These are phyloP conservation scores for Syngnathus scovelli DNA, from an alignment of 2,113 vertebrate genomes.

Conservation along the genomic window DNA sequence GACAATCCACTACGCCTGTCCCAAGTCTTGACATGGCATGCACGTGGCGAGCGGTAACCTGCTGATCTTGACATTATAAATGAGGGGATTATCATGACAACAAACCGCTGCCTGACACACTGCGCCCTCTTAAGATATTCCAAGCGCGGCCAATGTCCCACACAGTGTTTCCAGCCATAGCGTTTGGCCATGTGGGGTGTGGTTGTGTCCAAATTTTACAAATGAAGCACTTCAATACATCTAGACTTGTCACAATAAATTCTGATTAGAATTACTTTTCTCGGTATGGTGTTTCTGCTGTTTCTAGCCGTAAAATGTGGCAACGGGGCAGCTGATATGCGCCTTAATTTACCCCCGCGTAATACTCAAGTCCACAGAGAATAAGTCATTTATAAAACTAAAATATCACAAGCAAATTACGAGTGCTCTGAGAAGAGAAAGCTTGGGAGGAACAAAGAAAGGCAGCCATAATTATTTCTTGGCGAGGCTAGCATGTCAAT, in stretches of 20 bases:
- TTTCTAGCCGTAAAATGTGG: slow-evolving; percentile 41
- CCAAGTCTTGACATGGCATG: slow-evolving; percentile 65
- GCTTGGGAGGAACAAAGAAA: slow-evolving; percentile 72
- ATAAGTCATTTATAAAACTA: slow-evolving; percentile 66
- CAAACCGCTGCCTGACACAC: slow-evolving; percentile 59
- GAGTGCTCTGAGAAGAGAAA: slow-evolving; percentile 63
- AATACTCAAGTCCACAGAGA: slow-evolving; percentile 63
- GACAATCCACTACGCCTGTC: slow-evolving; percentile 71
- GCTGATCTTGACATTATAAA: slow-evolving; percentile 67
- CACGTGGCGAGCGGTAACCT: slow-evolving; percentile 63
- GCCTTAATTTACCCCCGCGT: slow-evolving; percentile 50
- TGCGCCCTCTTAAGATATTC: slow-evolving; percentile 64
- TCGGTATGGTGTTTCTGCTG: slow-evolving; percentile 20
- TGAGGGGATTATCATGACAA: slow-evolving; percentile 68
- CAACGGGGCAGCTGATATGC: slow-evolving; percentile 24
- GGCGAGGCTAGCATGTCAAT: slow-evolving; percentile 75
- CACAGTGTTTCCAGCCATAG: slow-evolving; percentile 39
- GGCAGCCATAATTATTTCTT: slow-evolving; percentile 76
- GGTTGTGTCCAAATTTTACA: slow-evolving; percentile 26
- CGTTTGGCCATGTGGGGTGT: not conserved
- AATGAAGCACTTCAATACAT: slow-evolving; percentile 8
- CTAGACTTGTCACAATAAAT: slow-evolving; percentile 18
- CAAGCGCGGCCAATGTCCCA: slow-evolving; percentile 51
- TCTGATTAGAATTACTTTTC: not conserved
- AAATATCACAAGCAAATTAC: slow-evolving; percentile 76